Evolutionary conservation across 2,888 invertebrate species (phyloP), one percentile per base, ranked within the genome.

Genomic region (Epistrophe eligans): DNA sequence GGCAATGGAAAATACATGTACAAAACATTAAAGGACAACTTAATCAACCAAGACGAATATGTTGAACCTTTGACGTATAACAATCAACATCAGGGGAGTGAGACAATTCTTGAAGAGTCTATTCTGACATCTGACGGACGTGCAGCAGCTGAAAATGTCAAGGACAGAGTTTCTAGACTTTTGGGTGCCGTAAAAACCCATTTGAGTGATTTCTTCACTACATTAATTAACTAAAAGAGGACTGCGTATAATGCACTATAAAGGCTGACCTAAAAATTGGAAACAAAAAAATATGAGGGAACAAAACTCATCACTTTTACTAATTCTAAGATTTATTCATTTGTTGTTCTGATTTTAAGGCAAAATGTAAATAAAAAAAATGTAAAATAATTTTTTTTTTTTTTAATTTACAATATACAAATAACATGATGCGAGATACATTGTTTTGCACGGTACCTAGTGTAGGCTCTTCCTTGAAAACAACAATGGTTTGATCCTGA

Each of bases 41-140:
- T 90, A 19, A 91, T 92, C 5, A 89, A 89, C 48, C 91, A 90
- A 88, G 89, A 84, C 57, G 89, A 89, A 77, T 5, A 40, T 85
- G 24, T 90, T 38, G 5, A 89, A 71, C 89, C 89, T 0, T 72
- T 90, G 32, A 89, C 79, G 0, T 62, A 79, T 55, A 57, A 48
- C 9, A 10, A 55, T 55, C 58, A 52, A 24, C 81, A 24, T 3
- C 24, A 71, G 6, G 32, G 66, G 28, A 79, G 40, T 35, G 79
- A 71, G n/a, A 73, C 58, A 15, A 11, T 55, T 9, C 1, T 24
- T 4, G 43, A 57, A 48, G 57, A 58, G 1, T 28, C 79, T 4
- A 7, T 57, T 10, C 7, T 70, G 28, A 58, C 13, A 17, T 11
- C 48, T 0, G 55, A 67, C 4, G 38, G 35, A 11, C 72, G 48